These are phyloP conservation scores for Nyctereutes procyonoides DNA, from an alignment of 2,113 vertebrate species.

Conservation along the genomic window DNA sequence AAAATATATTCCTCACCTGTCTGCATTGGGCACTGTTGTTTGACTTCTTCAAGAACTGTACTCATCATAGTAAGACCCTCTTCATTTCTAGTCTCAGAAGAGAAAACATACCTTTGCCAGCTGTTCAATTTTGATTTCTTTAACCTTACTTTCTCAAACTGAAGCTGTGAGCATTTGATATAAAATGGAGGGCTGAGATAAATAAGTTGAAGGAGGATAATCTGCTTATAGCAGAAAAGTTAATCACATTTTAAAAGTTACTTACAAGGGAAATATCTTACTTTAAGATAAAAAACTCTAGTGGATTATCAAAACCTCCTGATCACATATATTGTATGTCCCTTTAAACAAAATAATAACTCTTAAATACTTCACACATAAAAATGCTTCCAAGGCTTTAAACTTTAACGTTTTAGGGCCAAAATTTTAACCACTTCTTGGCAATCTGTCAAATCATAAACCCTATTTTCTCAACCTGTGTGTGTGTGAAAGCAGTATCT, in stretches of 20 bases:
- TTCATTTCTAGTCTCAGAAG: slow-evolving; percentile 63
- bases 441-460: slow-evolving; percentile 12
- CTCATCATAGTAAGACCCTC: slow-evolving; percentile 12
- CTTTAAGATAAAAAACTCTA: background rate
- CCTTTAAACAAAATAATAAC: background rate
- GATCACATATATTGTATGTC: background rate
- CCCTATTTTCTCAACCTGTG: background rate
- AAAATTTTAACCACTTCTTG: slow-evolving; percentile 42
- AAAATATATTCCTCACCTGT: slow-evolving; percentile 59
- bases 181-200: background rate
- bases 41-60: slow-evolving; percentile 42
- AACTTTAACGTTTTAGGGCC: background rate
- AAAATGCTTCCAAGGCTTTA: slow-evolving; percentile 24
- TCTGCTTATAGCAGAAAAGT: slow-evolving; percentile 5
- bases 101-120: slow-evolving; percentile 57
- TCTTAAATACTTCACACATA: background rate
- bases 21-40: slow-evolving; percentile 27
- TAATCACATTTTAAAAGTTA: slow-evolving; percentile 51
- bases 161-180: slow-evolving; percentile 45
- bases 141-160: slow-evolving; percentile 58
- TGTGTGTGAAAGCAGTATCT: too few relatives aligned
- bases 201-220: slow-evolving; percentile 42
- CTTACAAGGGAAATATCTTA: background rate
- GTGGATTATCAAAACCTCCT: background rate
- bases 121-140: slow-evolving; percentile 46